Conservation (phyloP, 2,797 vertebrate genomes). For the Malurus splendens region DNA sequence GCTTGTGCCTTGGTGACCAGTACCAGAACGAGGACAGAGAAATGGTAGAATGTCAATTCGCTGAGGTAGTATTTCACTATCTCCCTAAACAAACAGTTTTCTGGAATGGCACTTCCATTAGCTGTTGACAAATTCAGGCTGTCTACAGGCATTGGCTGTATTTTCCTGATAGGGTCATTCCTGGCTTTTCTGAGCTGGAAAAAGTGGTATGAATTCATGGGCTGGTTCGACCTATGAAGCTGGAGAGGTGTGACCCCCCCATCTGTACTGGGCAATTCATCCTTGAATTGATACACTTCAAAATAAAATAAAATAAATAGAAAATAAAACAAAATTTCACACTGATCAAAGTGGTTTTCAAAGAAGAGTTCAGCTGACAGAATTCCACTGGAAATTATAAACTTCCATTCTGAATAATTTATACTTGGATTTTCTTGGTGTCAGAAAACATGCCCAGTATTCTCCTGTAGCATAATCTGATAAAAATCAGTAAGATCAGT, state of each 20-base stretch:
- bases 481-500: neutral
- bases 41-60: neutral
- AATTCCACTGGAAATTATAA: neutral
- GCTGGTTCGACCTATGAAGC: neutral
- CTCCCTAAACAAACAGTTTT: neutral
- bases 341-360: neutral
- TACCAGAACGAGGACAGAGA: neutral
- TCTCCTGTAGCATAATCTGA: neutral
- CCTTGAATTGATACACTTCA: neutral
- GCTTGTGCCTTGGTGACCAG: neutral
- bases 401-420: neutral
- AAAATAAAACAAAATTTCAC: neutral
- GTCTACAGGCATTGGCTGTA: neutral
- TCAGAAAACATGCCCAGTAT: neutral
- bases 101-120: neutral
- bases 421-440: neutral
- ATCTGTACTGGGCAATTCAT: neutral
- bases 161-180: neutral
- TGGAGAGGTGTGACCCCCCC: neutral
- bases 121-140: neutral
- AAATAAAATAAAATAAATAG: neutral
- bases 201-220: neutral
- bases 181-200: neutral
- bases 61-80: neutral
- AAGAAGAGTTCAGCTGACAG: neutral